Conservation (phyloP, 2,113 vertebrate species). For the Tetraodon nigroviridis region DNA sequence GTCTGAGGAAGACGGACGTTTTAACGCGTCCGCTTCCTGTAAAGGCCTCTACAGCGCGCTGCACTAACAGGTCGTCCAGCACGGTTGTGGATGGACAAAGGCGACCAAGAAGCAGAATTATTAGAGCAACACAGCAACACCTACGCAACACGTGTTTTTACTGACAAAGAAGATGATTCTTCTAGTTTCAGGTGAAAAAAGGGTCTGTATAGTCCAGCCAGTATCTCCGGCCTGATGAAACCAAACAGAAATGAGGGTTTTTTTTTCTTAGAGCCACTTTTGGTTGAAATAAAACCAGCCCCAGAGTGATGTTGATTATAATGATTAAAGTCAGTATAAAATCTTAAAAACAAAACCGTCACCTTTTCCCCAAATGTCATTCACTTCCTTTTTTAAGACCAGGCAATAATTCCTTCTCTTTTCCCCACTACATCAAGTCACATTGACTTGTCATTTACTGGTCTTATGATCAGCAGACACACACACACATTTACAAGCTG, state of each 20-base stretch:
- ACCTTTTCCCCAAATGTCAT: neutral
- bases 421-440: neutral
- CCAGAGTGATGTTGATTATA: slow-evolving; percentile 7
- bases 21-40: slow-evolving; percentile 53
- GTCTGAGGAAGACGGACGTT: slow-evolving; percentile 52
- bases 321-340: neutral
- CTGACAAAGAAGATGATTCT: neutral
- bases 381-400: neutral
- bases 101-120: neutral
- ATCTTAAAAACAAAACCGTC: slow-evolving; percentile 3
- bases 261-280: slow-evolving; percentile 8
- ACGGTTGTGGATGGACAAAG: slow-evolving; percentile 9
- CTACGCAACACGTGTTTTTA: neutral
- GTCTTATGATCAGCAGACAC: neutral
- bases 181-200: neutral
- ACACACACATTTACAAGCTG: neutral
- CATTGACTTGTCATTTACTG: neutral
- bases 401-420: neutral
- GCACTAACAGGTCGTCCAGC: slow-evolving; percentile 51
- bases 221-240: slow-evolving; percentile 11
- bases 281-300: slow-evolving; percentile 19
- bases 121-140: neutral
- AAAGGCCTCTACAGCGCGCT: slow-evolving; percentile 46
- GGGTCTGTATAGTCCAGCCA: neutral
- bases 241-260: slow-evolving; percentile 13